These are phyloP conservation scores for Acanthurus leucopareius DNA, from an alignment of 2,797 vertebrate genomes.

Conservation along the genomic window DNA sequence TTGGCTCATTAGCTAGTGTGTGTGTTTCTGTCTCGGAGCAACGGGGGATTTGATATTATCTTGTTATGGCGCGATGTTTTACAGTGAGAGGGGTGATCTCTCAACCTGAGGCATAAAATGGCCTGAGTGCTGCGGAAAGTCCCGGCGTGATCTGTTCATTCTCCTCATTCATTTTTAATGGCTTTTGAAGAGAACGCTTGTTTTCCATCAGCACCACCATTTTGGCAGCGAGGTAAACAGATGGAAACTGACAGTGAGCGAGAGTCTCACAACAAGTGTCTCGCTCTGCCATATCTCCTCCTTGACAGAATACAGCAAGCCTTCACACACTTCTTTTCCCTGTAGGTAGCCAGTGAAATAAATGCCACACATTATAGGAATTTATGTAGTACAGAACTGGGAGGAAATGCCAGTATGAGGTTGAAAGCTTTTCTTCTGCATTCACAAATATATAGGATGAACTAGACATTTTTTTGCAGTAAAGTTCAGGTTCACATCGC, in stretches of 20 bases:
- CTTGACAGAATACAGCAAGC: slow-evolving; percentile 59
- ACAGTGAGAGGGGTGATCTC: slow-evolving; percentile 52
- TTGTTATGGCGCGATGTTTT: slow-evolving; percentile 48
- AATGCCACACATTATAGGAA: slow-evolving; percentile 57
- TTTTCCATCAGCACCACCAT: slow-evolving; percentile 65
- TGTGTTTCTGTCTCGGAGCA: slow-evolving; percentile 59
- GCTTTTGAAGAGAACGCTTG: slow-evolving; percentile 69
- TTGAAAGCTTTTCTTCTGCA: slow-evolving; percentile 49
- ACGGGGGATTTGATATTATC: slow-evolving; percentile 57
- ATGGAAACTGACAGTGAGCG: slow-evolving; percentile 74
- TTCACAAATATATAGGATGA: slow-evolving; percentile 51
- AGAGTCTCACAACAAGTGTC: slow-evolving; percentile 62
- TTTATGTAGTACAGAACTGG: slow-evolving; percentile 59
- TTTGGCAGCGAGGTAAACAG: slow-evolving; percentile 74
- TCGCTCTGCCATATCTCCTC: slow-evolving; percentile 53
- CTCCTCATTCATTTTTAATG: slow-evolving; percentile 75
- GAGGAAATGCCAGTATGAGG: slow-evolving; percentile 52
- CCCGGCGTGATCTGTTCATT: slow-evolving; percentile 52
- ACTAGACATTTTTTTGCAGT: slow-evolving; percentile 22
- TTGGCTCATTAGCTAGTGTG: slow-evolving; percentile 68
- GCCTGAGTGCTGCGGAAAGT: slow-evolving; percentile 46
- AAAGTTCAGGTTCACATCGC: slow-evolving; percentile 32
- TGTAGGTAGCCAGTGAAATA: slow-evolving; percentile 56
- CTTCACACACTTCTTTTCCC: slow-evolving; percentile 21
- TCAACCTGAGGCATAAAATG: slow-evolving; percentile 51